A percentile compares a stretch with the other conserved stretches of the same genome.
Conservation (phyloP, 2,113 vertebrate species). For the Platysternon megacephalum region DNA sequence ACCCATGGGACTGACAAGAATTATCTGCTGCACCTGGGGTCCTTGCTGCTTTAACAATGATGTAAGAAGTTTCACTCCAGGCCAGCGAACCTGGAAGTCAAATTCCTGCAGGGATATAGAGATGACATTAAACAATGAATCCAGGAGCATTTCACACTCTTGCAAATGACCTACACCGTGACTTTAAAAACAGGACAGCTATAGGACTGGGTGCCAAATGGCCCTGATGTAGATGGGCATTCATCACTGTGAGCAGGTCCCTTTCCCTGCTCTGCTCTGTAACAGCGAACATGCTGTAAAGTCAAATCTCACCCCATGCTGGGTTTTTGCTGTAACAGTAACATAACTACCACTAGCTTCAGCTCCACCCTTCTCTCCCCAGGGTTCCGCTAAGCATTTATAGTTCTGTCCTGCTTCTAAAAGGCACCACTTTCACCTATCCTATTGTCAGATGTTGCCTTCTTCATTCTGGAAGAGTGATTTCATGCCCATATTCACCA, state of each 20-base stretch:
- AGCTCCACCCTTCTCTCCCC: background rate
- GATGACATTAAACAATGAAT: fast-evolving
- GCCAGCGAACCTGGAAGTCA: slow-evolving; percentile 99
- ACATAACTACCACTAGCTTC: background rate
- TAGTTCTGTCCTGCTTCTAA: fast-evolving
- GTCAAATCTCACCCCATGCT: background rate
- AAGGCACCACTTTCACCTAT: fast-evolving
- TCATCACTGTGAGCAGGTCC: background rate
- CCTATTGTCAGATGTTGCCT: background rate
- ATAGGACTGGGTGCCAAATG: background rate
- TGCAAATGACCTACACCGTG: background rate
- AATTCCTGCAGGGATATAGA: slow-evolving; percentile 85
- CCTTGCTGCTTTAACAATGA: slow-evolving; percentile 93
- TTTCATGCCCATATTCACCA: background rate
- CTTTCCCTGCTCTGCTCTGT: background rate
- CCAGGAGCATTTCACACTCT: background rate
- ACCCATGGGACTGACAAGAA: slow-evolving; percentile 98
- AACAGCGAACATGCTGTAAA: background rate
- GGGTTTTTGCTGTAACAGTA: background rate
- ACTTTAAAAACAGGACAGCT: background rate
- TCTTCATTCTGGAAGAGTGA: background rate
- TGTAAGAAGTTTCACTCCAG: slow-evolving; percentile 93
- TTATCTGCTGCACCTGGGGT: slow-evolving; percentile 92
- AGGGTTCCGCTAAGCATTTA: background rate
- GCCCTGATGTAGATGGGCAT: background rate